Evolutionary conservation across 2,888 invertebrate genomes (phyloP).

Genomic region (Ectemnius continuus): DNA sequence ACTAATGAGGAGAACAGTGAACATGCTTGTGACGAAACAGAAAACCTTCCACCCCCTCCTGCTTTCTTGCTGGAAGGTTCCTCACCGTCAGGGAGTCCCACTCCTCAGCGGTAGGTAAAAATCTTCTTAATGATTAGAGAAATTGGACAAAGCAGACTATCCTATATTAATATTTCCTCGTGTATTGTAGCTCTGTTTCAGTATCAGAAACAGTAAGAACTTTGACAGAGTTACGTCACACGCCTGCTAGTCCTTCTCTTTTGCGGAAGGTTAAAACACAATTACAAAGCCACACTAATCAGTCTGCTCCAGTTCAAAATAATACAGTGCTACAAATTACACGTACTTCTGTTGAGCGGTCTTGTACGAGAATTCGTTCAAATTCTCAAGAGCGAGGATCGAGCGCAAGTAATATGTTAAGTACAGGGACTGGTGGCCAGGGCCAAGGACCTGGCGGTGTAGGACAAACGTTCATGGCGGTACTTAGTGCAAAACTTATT

Average conservation of each 20-base stretch:
- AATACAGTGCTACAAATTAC: conserved; percentile 65
- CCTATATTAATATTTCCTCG: background rate
- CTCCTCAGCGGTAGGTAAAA: conserved; percentile 70
- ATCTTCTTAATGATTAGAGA: background rate
- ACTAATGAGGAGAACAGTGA: conserved; percentile 60
- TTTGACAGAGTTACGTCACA: conserved; percentile 90
- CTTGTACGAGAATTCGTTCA: conserved; percentile 59
- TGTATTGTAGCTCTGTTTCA: conserved; percentile 71
- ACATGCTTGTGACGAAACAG: conserved; percentile 75
- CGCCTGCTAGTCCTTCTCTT: conserved; percentile 90
- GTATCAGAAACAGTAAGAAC: conserved; percentile 94
- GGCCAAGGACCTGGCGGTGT: conserved; percentile 79
- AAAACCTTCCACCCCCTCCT: conserved; percentile 87
- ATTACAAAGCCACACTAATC: conserved; percentile 57
- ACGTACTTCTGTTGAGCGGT: conserved; percentile 66
- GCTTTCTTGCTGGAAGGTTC: conserved; percentile 85
- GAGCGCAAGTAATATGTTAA: conserved; percentile 36
- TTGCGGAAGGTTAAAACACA: conserved; percentile 78
- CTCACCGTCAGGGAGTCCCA: conserved; percentile 73
- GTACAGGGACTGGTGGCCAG: conserved; percentile 46
- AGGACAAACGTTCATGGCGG: conserved; percentile 84
- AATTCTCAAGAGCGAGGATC: conserved; percentile 58
- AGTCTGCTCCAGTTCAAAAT: conserved; percentile 46
- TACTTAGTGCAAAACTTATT: conserved; percentile 84
- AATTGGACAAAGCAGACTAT: background rate